A percentile compares a stretch with the other conserved stretches of the same genome.
These are phyloP conservation scores for Trichoplusia ni DNA, from an alignment of 1,140 invertebrate species.

Conservation along the genomic window DNA sequence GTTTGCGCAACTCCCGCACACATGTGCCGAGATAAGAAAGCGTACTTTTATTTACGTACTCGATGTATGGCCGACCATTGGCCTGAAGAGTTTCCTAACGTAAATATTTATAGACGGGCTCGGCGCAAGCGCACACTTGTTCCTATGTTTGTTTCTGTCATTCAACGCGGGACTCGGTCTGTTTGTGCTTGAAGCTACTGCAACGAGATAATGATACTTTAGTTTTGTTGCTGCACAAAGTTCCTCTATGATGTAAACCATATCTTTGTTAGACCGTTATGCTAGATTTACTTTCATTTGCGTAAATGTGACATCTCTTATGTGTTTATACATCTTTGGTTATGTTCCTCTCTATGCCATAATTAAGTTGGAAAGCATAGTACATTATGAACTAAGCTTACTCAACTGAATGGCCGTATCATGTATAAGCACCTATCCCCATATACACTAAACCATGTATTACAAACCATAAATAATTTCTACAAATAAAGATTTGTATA, in stretches of 20 bases:
- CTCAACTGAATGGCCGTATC: too few relatives aligned
- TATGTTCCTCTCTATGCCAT: constrained; percentile 8
- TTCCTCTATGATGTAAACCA: constrained; percentile 11
- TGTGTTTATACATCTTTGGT: neutral
- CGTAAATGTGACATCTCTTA: constrained; percentile 7
- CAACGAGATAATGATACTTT: constrained; percentile 43
- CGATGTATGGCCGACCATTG: constrained; percentile 67
- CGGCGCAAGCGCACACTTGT: constrained; percentile 69
- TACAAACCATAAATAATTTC: neutral
- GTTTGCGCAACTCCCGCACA: constrained; percentile 72
- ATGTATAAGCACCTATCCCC: neutral
- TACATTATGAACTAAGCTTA: neutral
- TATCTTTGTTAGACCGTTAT: constrained; percentile 9
- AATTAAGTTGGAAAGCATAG: neutral
- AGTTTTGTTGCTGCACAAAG: constrained; percentile 29
- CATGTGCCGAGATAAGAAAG: constrained; percentile 75
- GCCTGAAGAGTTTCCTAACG: constrained; percentile 75
- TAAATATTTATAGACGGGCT: constrained; percentile 79
- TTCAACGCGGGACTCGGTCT: constrained; percentile 61
- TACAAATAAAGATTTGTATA: constrained; percentile 2
- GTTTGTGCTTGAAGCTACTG: constrained; percentile 29
- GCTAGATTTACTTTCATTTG: constrained; percentile 17
- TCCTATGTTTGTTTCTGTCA: constrained; percentile 78
- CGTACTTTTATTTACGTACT: constrained; percentile 71
- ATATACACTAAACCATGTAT: neutral